These are phyloP conservation scores for Seira ritae DNA, from an alignment of 2,888 invertebrate species.

Conservation along the genomic window DNA sequence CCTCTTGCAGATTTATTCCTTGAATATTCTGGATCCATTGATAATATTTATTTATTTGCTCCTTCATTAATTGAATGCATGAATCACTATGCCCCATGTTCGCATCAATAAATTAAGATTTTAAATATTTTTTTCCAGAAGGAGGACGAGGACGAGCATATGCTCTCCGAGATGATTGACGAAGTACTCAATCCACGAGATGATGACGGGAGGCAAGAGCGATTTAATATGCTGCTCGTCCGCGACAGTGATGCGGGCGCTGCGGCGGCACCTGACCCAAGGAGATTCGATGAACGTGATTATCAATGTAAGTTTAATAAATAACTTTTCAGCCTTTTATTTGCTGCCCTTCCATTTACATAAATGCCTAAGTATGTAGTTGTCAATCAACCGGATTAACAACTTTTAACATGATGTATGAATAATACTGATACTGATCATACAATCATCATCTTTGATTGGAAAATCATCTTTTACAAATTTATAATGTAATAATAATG, in stretches of 20 bases:
- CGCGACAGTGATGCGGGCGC: conserved; percentile 42
- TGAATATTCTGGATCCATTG: no score
- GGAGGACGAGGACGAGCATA: conserved; percentile 50
- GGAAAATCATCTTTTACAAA: no score
- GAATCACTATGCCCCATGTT: no score
- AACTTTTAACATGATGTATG: not conserved
- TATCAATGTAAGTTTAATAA: conserved; percentile 69
- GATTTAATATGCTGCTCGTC: conserved; percentile 43
- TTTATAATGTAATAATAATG: no score
- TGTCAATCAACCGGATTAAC: conserved; percentile 5
- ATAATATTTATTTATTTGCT: no score
- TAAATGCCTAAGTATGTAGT: conserved; percentile 5
- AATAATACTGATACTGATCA: not conserved
- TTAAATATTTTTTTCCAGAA: conserved; percentile 41
- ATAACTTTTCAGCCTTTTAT: not conserved
- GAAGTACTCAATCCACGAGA: conserved; percentile 43
- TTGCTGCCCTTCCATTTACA: not conserved
- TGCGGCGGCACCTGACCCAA: conserved; percentile 48
- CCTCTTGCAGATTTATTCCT: no score
- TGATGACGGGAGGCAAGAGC: not conserved
- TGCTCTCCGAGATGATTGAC: conserved; percentile 61
- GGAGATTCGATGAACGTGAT: conserved; percentile 70
- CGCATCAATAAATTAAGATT: no score
- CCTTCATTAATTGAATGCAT: no score
- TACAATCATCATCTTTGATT: not conserved